Conservation (phyloP, 2,888 invertebrate genomes). For the Terebella lapidaria region DNA sequence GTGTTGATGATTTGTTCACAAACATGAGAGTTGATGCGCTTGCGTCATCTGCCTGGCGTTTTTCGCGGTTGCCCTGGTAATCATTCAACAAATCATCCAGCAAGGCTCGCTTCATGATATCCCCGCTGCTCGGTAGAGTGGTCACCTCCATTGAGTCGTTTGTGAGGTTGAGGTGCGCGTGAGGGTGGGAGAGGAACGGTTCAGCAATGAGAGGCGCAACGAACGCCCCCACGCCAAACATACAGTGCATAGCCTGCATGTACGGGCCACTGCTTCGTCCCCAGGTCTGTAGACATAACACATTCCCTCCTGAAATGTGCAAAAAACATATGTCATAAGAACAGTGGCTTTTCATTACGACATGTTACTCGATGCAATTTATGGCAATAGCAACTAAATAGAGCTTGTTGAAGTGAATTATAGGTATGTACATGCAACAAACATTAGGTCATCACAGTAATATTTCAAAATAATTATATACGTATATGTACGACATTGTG, state of each 20-base stretch:
- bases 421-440: too few relatives aligned
- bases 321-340: neutral
- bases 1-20: neutral
- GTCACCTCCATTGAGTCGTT: neutral
- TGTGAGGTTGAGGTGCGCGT: neutral
- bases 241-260: conserved; percentile 55
- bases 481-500: too few relatives aligned
- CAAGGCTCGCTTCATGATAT: neutral
- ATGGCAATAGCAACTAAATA: too few relatives aligned
- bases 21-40: neutral
- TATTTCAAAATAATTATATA: too few relatives aligned
- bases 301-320: conserved; percentile 52
- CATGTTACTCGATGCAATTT: too few relatives aligned
- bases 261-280: conserved; percentile 51
- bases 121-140: neutral
- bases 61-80: neutral
- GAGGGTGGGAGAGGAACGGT: conserved; percentile 39
- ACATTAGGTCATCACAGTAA: too few relatives aligned
- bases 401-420: too few relatives aligned
- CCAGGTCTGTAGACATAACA: conserved; percentile 51
- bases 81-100: neutral
- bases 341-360: too few relatives aligned
- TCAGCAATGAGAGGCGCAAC: conserved; percentile 54
- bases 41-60: neutral
- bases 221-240: conserved; percentile 55